Evolutionary conservation across 2,888 invertebrate genomes (phyloP), one percentile per base, ranked within the genome.

Genomic region (Leucophenga maculata): DNA sequence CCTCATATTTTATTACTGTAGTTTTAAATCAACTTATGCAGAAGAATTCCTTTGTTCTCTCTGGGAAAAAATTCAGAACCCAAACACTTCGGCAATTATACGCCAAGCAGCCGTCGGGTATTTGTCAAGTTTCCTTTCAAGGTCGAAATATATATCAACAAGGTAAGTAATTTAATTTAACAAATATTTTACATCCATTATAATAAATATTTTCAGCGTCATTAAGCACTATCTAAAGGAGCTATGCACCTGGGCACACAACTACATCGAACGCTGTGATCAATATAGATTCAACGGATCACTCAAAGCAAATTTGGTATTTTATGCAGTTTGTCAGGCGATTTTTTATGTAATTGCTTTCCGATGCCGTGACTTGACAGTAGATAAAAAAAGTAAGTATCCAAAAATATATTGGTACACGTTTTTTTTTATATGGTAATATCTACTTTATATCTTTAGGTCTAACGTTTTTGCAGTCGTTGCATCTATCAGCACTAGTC

Each of bases 331-430:
- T 3, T 97, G 97, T 78, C 98, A 99, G 88, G 93, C 96, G 0
- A 90, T 98, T 57, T 98, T 99, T 89, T 97, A 98, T 88, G 90
- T 97, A 16, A 93, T 99, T 72, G 94, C 95, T 0, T 98, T 97
- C 86, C 92, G 97, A 72, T 94, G 96, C 86, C 93, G 93, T 78
- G 94, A 97, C 84, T 90, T 98, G 77, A 92, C 96, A 55, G 91
- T 90, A 69, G 92, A 90, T 78, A 93, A 93, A 86, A 94, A 94
- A 90, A 93, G 97, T 95, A 88, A 91, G 91, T 90, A 6, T 3
- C 1, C 1, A n/a, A 3, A 14, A 14, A 32, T 39, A 20, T 52
- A 3, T 68, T 52, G 39, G 6, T 60, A 55, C 3, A 22, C 14
- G 46, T 54, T 22, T 31, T 62, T 59, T 18, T 54, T 8, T 54